Percentiles rank a stretch among this genome's conserved stretches.
Evolutionary conservation across 2,113 vertebrate species (phyloP).

Genomic region (Synchiropus splendidus): DNA sequence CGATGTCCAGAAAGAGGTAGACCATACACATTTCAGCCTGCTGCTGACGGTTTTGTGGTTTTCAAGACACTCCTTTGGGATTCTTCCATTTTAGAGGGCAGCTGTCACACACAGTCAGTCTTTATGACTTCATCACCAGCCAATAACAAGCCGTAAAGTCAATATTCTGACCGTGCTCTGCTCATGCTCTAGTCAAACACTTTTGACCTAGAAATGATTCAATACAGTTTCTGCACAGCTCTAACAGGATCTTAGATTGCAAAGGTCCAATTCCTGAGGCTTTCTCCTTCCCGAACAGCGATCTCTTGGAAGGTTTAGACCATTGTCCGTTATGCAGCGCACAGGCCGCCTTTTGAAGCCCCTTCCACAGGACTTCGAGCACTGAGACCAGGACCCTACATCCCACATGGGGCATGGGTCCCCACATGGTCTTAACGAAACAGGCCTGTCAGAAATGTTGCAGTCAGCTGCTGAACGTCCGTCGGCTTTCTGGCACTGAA

Average conservation of each 20-base stretch:
- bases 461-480: constrained; percentile 78
- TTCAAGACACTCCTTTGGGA: too few species aligned
- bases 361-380: constrained; percentile 89
- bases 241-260: constrained; percentile 81
- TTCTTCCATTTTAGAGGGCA: too few species aligned
- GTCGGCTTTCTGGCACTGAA: constrained; percentile 73
- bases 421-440: constrained; percentile 73
- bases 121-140: too few species aligned
- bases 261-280: constrained; percentile 98
- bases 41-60: too few species aligned
- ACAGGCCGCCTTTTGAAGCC: constrained; percentile 85
- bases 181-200: too few species aligned
- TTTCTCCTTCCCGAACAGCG: constrained; percentile 82
- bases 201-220: too few species aligned
- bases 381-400: constrained; percentile 79
- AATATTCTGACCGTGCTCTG: too few species aligned
- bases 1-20: too few species aligned
- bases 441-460: constrained; percentile 64
- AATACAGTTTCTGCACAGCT: too few species aligned
- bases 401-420: constrained; percentile 85
- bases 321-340: constrained; percentile 66
- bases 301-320: constrained; percentile 74
- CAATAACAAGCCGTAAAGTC: too few species aligned
- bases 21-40: too few species aligned
- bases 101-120: too few species aligned